Evolutionary conservation across 2,797 vertebrate genomes (phyloP), one percentile per base, ranked within the genome.

Genomic region (Setipinna tenuifilis): DNA sequence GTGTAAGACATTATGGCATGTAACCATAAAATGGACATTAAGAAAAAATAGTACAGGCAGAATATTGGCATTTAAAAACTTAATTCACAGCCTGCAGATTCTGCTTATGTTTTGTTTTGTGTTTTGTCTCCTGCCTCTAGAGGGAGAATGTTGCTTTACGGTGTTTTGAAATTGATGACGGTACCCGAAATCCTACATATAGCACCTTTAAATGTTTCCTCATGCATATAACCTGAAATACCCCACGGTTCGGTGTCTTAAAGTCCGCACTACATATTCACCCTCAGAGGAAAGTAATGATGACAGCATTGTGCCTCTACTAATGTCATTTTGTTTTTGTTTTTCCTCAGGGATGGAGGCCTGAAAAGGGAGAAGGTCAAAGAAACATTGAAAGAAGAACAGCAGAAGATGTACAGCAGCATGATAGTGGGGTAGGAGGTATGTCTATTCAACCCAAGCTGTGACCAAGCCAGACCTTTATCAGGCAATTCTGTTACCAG

Each of bases 401-500:
- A 99, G 84, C 98, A 99, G 96, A 99, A 97, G 90, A 96, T 95
- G 90, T 99, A 99, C 92, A 99, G 98, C 96, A 97, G 94, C 91
- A 97, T 97, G 94, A 94, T 99, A 0, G 93, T 94, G 12, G 95
- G 95, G 86, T 94, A 92, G 1, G 92, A 94, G 10, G 57, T 75
- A 57, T 86, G 41, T 35, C 87, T 31, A 5, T 25, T 31, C 57
- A 2, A 16, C 25, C 57, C 0, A 10, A 31, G 16, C 0, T 14
- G 58, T 21, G 17, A 59, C 58, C 7, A 19, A 21, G 35, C 71
- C 17, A 44, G 9, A 10, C 71, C 71, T 44, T 21, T 0, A 78
- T 10, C 71, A 41, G 17, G 35, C 71, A 35, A 44, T 44, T 78
- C 17, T 21, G 31, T 21, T 19, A 44, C 71, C 71, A 21, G 41